Conservation (phyloP, 2,888 invertebrate species). For the Ectropis crepuscularia region DNA sequence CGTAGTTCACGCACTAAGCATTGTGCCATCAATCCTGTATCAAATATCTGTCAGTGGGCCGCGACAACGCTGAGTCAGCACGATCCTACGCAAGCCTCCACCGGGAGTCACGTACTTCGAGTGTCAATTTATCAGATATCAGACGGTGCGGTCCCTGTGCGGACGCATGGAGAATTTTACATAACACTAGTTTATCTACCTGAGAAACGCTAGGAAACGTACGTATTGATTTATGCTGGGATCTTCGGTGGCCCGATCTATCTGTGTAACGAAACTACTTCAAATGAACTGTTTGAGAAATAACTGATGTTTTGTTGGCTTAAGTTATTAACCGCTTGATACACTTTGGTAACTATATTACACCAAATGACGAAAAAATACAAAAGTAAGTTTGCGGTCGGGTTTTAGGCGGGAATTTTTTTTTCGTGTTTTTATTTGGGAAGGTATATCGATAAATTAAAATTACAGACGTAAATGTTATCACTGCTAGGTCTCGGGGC, state of each 20-base stretch:
- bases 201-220: constrained; percentile 20
- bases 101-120: constrained; percentile 63
- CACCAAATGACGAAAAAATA: too few relatives aligned
- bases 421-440: too few relatives aligned
- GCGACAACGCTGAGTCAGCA: constrained; percentile 56
- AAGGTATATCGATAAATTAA: too few relatives aligned
- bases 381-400: too few relatives aligned
- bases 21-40: constrained; percentile 41
- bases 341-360: too few relatives aligned
- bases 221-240: constrained; percentile 19
- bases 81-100: constrained; percentile 42
- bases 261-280: constrained; percentile 7
- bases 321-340: too few relatives aligned
- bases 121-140: constrained; percentile 72
- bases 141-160: constrained; percentile 46
- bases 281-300: neutral
- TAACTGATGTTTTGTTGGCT: too few relatives aligned
- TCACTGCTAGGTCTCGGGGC: too few relatives aligned
- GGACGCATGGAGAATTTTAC: constrained; percentile 51
- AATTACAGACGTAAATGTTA: too few relatives aligned
- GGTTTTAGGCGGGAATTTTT: too few relatives aligned
- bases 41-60: constrained; percentile 51
- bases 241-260: constrained; percentile 9
- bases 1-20: constrained; percentile 22
- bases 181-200: constrained; percentile 33